A percentile compares a stretch with the other conserved stretches of the same genome.
phyloP scores from a whole-genome alignment of 2,888 invertebrate genomes.

The Lasioglossum malachurum region DNA sequence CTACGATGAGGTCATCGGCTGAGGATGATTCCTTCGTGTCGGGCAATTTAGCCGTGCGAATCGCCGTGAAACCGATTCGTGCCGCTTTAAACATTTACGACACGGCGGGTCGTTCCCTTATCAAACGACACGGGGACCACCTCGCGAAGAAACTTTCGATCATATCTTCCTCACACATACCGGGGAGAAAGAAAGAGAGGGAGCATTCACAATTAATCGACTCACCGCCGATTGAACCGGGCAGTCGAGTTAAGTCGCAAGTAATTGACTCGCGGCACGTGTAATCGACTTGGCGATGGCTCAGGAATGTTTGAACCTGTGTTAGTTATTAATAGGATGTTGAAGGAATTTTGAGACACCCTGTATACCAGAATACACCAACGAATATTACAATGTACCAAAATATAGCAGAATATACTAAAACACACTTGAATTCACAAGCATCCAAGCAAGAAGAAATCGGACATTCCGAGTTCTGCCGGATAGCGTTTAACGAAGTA shows the following conservation, averaged over 20 bases:
- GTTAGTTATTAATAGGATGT: too few relatives aligned
- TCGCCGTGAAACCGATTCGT: slow-evolving; percentile 65
- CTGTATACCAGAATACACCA: too few relatives aligned
- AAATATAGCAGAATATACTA: too few relatives aligned
- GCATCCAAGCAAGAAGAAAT: too few relatives aligned
- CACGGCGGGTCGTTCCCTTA: slow-evolving; percentile 53
- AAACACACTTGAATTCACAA: too few relatives aligned
- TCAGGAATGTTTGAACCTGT: background rate
- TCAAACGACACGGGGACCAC: slow-evolving; percentile 44
- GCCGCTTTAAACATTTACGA: slow-evolving; percentile 66
- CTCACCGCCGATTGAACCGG: background rate
- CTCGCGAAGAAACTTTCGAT: slow-evolving; percentile 61
- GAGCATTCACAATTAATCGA: slow-evolving; percentile 2
- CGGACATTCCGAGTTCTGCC: too few relatives aligned
- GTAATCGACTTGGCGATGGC: background rate
- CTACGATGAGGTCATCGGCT: slow-evolving; percentile 56
- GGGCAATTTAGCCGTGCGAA: slow-evolving; percentile 63
- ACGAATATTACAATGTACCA: too few relatives aligned
- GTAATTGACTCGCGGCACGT: background rate
- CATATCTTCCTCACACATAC: slow-evolving; percentile 36
- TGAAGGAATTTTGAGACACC: too few relatives aligned
- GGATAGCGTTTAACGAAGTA: background rate
- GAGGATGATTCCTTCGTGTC: slow-evolving; percentile 60
- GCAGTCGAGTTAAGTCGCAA: background rate
- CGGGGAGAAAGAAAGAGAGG: background rate